Evolutionary conservation across 1,140 invertebrate species (phyloP).

Genomic region (Achroia grisella): DNA sequence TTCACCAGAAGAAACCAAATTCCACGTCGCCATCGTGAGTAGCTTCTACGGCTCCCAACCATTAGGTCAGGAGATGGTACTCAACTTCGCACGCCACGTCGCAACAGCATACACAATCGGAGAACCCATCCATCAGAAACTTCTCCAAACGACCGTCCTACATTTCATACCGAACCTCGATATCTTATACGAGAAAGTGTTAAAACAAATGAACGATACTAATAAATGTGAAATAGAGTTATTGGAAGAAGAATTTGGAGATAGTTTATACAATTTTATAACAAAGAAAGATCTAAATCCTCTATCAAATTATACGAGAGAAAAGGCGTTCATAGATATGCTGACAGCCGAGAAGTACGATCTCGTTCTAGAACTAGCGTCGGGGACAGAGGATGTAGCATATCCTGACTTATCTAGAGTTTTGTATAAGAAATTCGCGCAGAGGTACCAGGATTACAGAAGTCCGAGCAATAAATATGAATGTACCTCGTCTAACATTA

Average conservation of each 20-base stretch:
- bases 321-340: slow-evolving; percentile 75
- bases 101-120: slow-evolving; percentile 79
- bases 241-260: slow-evolving; percentile 74
- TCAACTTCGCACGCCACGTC: slow-evolving; percentile 89
- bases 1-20: slow-evolving; percentile 84
- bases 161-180: slow-evolving; percentile 86
- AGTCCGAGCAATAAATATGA: slow-evolving; percentile 29
- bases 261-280: slow-evolving; percentile 71
- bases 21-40: slow-evolving; percentile 87
- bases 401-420: slow-evolving; percentile 63
- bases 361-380: slow-evolving; percentile 77
- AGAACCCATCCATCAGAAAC: slow-evolving; percentile 76
- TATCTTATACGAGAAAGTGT: slow-evolving; percentile 70
- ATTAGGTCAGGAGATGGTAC: slow-evolving; percentile 86
- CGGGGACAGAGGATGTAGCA: slow-evolving; percentile 75
- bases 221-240: slow-evolving; percentile 61
- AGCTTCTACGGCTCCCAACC: slow-evolving; percentile 89
- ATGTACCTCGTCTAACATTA: slow-evolving; percentile 19
- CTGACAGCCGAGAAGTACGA: slow-evolving; percentile 75
- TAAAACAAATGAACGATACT: slow-evolving; percentile 41
- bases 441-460: slow-evolving; percentile 55
- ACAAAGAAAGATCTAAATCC: slow-evolving; percentile 48
- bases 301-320: slow-evolving; percentile 53
- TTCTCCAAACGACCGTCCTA: slow-evolving; percentile 83
- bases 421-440: slow-evolving; percentile 73